These are phyloP conservation scores for Paratrypauchen microcephalus DNA, from an alignment of 2,797 vertebrate genomes.

Conservation along the genomic window DNA sequence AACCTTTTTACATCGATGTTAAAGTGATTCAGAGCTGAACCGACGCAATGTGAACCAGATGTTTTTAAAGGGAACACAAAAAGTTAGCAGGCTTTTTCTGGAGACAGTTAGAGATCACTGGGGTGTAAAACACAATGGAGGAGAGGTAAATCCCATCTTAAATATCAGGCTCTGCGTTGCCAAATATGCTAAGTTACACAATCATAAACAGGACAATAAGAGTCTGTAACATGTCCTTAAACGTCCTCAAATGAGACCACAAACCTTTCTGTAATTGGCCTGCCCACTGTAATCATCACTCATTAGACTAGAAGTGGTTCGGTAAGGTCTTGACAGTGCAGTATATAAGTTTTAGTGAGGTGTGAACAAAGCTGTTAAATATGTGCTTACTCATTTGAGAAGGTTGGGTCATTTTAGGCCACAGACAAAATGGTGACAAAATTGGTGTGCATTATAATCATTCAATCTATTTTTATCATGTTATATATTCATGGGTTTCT, in stretches of 20 bases:
- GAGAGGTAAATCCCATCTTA: slow-evolving; percentile 60
- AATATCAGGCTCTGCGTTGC: slow-evolving; percentile 44
- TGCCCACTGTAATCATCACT: slow-evolving; percentile 38
- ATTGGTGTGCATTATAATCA: neutral
- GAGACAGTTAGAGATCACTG: slow-evolving; percentile 56
- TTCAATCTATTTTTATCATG: no score
- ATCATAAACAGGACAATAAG: slow-evolving; percentile 45
- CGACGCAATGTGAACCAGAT: slow-evolving; percentile 69
- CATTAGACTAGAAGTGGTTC: slow-evolving; percentile 34
- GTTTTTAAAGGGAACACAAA: slow-evolving; percentile 51
- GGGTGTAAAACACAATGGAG: slow-evolving; percentile 60
- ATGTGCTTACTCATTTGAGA: neutral
- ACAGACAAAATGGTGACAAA: neutral
- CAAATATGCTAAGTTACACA: slow-evolving; percentile 43
- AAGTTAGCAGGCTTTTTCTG: slow-evolving; percentile 42
- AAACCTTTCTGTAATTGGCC: slow-evolving; percentile 11
- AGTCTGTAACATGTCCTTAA: slow-evolving; percentile 44
- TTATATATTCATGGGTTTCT: neutral
- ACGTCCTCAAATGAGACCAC: slow-evolving; percentile 27
- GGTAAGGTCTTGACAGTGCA: slow-evolving; percentile 23
- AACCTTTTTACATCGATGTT: slow-evolving; percentile 64
- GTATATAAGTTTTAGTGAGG: slow-evolving; percentile 12
- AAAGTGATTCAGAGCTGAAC: slow-evolving; percentile 61
- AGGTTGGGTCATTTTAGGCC: neutral
- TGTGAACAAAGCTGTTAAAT: neutral